Percentiles rank a stretch among this genome's conserved stretches.
phyloP scores from a whole-genome alignment of 2,797 vertebrate genomes.

The Onychomys leucogaster region DNA sequence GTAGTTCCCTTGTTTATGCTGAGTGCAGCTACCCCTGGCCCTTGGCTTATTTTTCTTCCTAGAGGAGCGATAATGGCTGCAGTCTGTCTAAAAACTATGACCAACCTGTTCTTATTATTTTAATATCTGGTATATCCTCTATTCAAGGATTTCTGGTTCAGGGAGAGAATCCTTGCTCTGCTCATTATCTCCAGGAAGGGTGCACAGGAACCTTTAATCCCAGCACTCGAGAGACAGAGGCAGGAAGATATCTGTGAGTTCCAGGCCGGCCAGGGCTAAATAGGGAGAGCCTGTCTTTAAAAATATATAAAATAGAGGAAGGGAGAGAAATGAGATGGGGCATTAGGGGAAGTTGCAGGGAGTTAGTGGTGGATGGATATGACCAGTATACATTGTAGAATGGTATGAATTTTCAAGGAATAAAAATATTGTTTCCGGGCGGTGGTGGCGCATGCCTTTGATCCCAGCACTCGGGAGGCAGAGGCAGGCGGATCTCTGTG shows the following conservation, averaged over 20 bases:
- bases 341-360: neutral
- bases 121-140: neutral
- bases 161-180: neutral
- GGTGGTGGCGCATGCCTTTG: neutral
- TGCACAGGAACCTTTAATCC: neutral
- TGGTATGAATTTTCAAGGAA: neutral
- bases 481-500: too few relatives aligned
- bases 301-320: neutral
- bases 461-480: neutral
- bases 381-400: neutral
- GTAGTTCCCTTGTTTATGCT: neutral
- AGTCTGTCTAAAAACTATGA: neutral
- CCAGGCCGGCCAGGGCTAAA: neutral
- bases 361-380: neutral
- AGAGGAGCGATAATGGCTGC: neutral
- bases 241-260: neutral
- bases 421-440: neutral
- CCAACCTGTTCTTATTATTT: neutral
- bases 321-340: too few relatives aligned
- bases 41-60: neutral
- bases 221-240: neutral
- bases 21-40: fast-evolving
- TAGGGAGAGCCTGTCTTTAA: neutral
- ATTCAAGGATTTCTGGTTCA: neutral
- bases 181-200: neutral